Conservation (phyloP, 2,113 vertebrate genomes). For the Epinephelus lanceolatus region DNA sequence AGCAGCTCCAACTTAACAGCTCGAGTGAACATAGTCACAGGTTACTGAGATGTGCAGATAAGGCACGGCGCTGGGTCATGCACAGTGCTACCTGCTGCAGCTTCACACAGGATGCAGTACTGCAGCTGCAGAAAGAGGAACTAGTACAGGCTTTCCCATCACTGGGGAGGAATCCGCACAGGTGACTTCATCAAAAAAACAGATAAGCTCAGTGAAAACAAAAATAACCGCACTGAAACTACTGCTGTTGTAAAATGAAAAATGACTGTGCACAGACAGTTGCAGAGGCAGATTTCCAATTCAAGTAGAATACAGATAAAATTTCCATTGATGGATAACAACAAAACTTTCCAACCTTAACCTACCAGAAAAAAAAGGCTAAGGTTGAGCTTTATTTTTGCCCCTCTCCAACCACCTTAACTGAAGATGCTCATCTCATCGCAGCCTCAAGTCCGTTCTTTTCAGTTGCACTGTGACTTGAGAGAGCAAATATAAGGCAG, state of each 20-base stretch:
- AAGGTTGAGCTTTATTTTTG: background rate
- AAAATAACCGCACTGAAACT: slow-evolving; percentile 20
- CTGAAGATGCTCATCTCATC: slow-evolving; percentile 23
- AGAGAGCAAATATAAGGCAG: slow-evolving; percentile 57
- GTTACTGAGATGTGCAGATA: slow-evolving; percentile 64
- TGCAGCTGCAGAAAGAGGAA: slow-evolving; percentile 69
- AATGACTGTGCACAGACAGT: background rate
- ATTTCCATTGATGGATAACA: slow-evolving; percentile 2
- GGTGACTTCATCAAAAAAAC: slow-evolving; percentile 51
- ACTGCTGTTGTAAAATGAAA: background rate
- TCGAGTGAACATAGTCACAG: slow-evolving; percentile 48
- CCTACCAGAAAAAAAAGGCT: background rate
- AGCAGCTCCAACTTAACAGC: slow-evolving; percentile 23
- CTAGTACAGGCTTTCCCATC: slow-evolving; percentile 42
- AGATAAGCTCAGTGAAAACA: slow-evolving; percentile 15
- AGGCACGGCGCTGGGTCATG: slow-evolving; percentile 36
- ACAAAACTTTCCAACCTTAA: background rate
- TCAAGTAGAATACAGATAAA: background rate
- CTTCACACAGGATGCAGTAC: slow-evolving; percentile 53
- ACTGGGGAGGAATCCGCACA: slow-evolving; percentile 40
- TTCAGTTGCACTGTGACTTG: slow-evolving; percentile 12
- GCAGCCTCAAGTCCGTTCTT: background rate
- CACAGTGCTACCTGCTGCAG: slow-evolving; percentile 37
- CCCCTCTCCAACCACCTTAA: background rate
- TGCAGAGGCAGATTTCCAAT: background rate